Base-by-base conservation (phyloP, 2,888 invertebrate genomes). In the Drosophila vallismaia region DNA sequence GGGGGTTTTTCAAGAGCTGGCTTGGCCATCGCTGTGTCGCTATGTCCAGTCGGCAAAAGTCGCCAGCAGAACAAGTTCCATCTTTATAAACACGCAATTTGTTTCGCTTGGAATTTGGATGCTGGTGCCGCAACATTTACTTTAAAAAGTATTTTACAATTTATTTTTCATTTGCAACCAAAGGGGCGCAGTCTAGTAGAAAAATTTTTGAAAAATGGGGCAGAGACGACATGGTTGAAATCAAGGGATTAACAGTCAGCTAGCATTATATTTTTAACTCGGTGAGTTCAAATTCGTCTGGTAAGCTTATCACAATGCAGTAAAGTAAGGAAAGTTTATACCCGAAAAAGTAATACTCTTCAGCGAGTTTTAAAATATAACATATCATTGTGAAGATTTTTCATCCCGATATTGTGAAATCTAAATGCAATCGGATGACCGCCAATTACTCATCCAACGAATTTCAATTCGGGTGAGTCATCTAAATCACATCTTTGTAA, bases 11-110 rank as follows among this genome's bases (percentile, higher is more conserved):
- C 19, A 9, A 42, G 19, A 42, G 40, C n/a, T 19, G 49, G 19
- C 31, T 48, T 24, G 28, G 26, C 10, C 60, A 67, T 66, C 46
- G 57, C 60, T 60, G 29, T 51, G 28, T 55, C 24, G 46, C 28
- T 68, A 71, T 67, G 73, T 75, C 83, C 82, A 64, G 46, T 75
- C 44, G 58, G 54, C 54, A 36, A 51, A 52, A 50, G 48, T 4
- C 49, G 51, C 38, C 50, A 40, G 46, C 38, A 57, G 40, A 48
- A 49, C 73, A 79, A 57, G 46, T 51, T 63, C 83, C 84, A 86
- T 86, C 77, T 76, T 79, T 45, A 44, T 48, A 31, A 50, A 28
- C 58, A 44, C 44, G 44, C 44, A 44, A 44, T 44, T 44, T 44
- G 24, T 55, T 40, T 46, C 19, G 38, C 26, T 44, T n/a, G 24